Percentiles rank a stretch among this genome's conserved stretches.
phyloP scores from a whole-genome alignment of 2,888 invertebrate genomes.

The Drosophila pegasa region DNA sequence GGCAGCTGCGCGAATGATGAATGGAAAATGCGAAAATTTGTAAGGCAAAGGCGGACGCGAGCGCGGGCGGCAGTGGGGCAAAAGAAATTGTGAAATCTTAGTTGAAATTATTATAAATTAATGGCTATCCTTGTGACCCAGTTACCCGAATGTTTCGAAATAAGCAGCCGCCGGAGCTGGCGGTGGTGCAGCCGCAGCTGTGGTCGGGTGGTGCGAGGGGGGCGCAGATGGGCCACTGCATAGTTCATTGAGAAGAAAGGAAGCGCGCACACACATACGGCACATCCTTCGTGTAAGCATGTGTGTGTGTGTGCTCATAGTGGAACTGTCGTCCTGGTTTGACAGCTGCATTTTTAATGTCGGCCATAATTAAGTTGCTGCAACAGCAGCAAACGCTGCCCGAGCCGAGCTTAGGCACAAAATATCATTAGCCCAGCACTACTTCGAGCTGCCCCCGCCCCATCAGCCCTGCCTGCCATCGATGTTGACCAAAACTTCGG shows the following conservation, averaged over 20 bases:
- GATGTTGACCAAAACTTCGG: slow-evolving; percentile 34
- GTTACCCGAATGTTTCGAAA: slow-evolving; percentile 70
- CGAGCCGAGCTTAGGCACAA: slow-evolving; percentile 46
- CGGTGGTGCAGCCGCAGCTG: slow-evolving; percentile 35
- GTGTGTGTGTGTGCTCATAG: not conserved
- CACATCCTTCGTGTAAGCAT: slow-evolving; percentile 8
- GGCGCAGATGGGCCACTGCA: slow-evolving; percentile 5
- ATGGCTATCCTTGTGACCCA: slow-evolving; percentile 79
- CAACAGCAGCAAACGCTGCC: slow-evolving; percentile 31
- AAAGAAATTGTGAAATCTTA: slow-evolving; percentile 81
- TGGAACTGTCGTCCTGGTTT: slow-evolving; percentile 56
- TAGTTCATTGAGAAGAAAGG: slow-evolving; percentile 60
- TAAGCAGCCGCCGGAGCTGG: slow-evolving; percentile 48
- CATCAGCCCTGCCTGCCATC: slow-evolving; percentile 42
- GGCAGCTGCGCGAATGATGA: slow-evolving; percentile 66
- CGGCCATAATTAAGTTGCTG: slow-evolving; percentile 77
- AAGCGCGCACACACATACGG: slow-evolving; percentile 41
- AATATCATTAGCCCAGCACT: slow-evolving; percentile 45
- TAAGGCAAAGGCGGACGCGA: slow-evolving; percentile 54
- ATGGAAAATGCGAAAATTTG: slow-evolving; percentile 79
- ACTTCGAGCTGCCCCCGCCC: slow-evolving; percentile 30
- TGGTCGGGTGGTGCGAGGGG: slow-evolving; percentile 18
- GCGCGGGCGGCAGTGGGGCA: slow-evolving; percentile 23
- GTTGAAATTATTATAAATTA: slow-evolving; percentile 81
- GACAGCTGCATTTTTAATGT: slow-evolving; percentile 79